Evolutionary conservation across 2,797 vertebrate species (phyloP).

Genomic region (Trichosurus vulpecula): DNA sequence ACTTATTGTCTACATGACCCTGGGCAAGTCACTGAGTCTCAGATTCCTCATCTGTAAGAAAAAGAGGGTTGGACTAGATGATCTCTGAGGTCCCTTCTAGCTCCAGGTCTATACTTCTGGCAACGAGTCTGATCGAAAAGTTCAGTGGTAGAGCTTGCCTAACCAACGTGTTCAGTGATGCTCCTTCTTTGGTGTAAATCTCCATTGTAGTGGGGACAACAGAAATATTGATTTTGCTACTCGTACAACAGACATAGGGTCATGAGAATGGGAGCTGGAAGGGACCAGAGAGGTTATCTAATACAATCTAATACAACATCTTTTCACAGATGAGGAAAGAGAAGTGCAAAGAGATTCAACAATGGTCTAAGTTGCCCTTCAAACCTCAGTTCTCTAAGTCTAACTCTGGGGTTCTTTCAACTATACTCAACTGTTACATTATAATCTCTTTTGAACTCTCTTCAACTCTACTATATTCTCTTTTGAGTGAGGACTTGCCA

Average conservation of each 20-base stretch:
- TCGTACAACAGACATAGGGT: not conserved
- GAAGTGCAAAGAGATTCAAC: not conserved
- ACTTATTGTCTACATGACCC: not conserved
- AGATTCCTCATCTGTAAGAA: not conserved
- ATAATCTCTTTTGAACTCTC: not conserved
- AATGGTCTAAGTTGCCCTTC: not conserved
- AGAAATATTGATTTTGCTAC: not conserved
- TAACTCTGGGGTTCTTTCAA: not conserved
- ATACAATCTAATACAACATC: no score
- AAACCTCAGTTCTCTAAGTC: not conserved
- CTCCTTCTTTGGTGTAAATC: not conserved
- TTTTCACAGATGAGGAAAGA: not conserved
- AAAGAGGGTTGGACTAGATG: not conserved
- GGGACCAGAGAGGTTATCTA: not conserved
- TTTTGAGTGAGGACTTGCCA: not conserved
- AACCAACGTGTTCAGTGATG: not conserved
- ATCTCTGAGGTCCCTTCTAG: not conserved
- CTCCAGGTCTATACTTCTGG: not conserved
- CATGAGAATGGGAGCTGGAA: not conserved
- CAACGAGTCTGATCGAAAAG: not conserved
- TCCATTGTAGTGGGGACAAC: not conserved
- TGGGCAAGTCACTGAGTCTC: not conserved
- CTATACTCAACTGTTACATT: not conserved
- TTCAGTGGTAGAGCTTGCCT: not conserved
- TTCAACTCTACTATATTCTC: not conserved